Conservation (phyloP, 2,888 invertebrate genomes). For the Hemicrepidius hirtus region DNA sequence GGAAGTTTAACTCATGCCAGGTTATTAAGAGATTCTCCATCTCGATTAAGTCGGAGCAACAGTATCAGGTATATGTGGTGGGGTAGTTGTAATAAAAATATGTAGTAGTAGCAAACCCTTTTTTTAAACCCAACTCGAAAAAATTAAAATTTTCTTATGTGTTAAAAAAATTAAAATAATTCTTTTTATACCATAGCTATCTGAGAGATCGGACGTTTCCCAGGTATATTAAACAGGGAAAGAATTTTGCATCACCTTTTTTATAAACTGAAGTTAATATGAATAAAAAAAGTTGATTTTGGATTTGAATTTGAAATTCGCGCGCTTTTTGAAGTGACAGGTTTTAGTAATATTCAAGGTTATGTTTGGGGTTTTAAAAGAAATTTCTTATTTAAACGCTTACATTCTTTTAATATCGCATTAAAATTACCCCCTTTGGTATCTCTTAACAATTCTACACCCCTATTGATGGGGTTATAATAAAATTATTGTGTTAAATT, state of each 20-base stretch:
- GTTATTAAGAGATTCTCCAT: constrained; percentile 81
- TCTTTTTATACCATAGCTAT: constrained; percentile 78
- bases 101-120: not conserved
- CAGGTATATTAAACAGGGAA: constrained; percentile 79
- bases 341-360: too few species aligned
- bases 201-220: constrained; percentile 95
- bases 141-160: not conserved
- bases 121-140: not conserved
- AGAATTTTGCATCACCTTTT: constrained; percentile 31
- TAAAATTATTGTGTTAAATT: too few species aligned
- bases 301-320: too few species aligned
- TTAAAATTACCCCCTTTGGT: too few species aligned
- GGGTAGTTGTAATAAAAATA: not conserved
- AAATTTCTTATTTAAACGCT: too few species aligned
- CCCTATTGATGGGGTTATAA: too few species aligned
- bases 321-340: too few species aligned
- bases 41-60: constrained; percentile 90
- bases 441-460: too few species aligned
- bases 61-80: constrained; percentile 85
- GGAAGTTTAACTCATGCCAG: constrained; percentile 84
- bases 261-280: constrained; percentile 48
- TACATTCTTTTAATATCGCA: too few species aligned
- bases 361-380: too few species aligned
- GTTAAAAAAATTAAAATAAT: constrained; percentile 53
- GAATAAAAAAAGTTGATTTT: not conserved